Percentiles rank a stretch among this genome's conserved stretches.
These are phyloP conservation scores for Campoplex capitator DNA, from an alignment of 2,888 invertebrate species.

Conservation along the genomic window DNA sequence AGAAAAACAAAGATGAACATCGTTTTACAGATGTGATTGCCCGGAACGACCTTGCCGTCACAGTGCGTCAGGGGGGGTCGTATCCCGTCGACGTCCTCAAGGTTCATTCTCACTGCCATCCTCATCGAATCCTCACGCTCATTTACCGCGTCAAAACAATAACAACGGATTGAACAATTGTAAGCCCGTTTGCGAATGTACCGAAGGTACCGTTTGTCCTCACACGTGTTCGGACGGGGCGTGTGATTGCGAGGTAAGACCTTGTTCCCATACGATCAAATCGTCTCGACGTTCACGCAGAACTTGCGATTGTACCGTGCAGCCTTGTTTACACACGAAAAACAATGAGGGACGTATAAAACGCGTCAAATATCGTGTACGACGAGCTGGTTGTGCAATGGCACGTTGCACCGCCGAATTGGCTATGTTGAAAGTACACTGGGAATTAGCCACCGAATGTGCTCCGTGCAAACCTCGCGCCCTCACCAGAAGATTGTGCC, in stretches of 20 bases:
- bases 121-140: constrained; percentile 20
- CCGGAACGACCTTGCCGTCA: constrained; percentile 80
- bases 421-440: constrained; percentile 85
- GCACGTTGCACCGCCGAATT: constrained; percentile 82
- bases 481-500: constrained; percentile 91
- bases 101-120: constrained; percentile 73
- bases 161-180: constrained; percentile 32
- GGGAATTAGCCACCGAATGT: constrained; percentile 86
- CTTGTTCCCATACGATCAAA: constrained; percentile 79
- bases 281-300: constrained; percentile 76
- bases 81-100: constrained; percentile 74
- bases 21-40: constrained; percentile 80
- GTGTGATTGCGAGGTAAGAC: constrained; percentile 77
- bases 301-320: constrained; percentile 77
- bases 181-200: constrained; percentile 76
- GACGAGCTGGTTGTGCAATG: constrained; percentile 82
- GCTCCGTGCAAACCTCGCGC: constrained; percentile 86
- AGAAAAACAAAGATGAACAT: not conserved
- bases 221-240: constrained; percentile 67
- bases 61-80: constrained; percentile 67
- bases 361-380: constrained; percentile 82
- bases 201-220: constrained; percentile 67
- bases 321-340: constrained; percentile 79
- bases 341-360: constrained; percentile 81
- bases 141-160: constrained; percentile 37